These are phyloP conservation scores for Australoheros facetus DNA, from an alignment of 2,797 vertebrate species.

Conservation along the genomic window DNA sequence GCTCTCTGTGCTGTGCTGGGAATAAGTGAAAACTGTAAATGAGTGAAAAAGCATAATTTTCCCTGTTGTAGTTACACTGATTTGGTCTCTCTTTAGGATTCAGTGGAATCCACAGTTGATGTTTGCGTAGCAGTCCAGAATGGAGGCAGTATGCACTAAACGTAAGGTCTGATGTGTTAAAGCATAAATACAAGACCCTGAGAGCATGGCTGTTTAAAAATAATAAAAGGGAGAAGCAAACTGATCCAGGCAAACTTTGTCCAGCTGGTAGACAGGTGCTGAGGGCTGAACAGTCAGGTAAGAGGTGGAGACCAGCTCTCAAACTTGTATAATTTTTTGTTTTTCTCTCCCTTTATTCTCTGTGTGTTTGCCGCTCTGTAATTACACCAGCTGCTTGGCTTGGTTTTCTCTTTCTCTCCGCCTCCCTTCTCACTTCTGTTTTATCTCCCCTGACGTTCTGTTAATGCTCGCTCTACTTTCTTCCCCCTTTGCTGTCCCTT, in stretches of 20 bases:
- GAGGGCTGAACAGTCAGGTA: conserved; percentile 46
- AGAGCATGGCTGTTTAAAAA: background rate
- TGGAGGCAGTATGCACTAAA: too few species aligned
- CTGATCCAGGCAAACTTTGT: conserved; percentile 23
- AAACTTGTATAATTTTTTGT: conserved; percentile 42
- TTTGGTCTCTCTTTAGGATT: too few species aligned
- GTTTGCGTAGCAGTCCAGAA: too few species aligned
- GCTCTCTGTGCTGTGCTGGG: background rate
- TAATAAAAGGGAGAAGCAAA: background rate
- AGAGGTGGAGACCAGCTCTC: conserved; percentile 50
- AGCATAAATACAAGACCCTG: background rate
- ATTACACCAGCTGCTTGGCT: conserved; percentile 63
- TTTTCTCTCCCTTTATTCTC: conserved; percentile 39
- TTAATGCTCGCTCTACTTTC: conserved; percentile 20
- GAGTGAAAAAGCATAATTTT: too few species aligned
- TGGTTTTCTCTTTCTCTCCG: conserved; percentile 1
- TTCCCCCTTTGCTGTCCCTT: conserved; percentile 16
- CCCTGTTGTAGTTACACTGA: too few species aligned
- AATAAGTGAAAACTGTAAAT: too few species aligned
- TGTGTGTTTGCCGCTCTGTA: conserved; percentile 53
- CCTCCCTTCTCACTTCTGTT: conserved; percentile 12
- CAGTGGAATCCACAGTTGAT: too few species aligned
- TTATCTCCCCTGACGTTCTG: conserved; percentile 34
- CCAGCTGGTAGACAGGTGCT: conserved; percentile 66
- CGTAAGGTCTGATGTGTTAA: too few species aligned